Base-by-base conservation (phyloP, 2,888 invertebrate species). In the Ryuthela nishihirai region DNA sequence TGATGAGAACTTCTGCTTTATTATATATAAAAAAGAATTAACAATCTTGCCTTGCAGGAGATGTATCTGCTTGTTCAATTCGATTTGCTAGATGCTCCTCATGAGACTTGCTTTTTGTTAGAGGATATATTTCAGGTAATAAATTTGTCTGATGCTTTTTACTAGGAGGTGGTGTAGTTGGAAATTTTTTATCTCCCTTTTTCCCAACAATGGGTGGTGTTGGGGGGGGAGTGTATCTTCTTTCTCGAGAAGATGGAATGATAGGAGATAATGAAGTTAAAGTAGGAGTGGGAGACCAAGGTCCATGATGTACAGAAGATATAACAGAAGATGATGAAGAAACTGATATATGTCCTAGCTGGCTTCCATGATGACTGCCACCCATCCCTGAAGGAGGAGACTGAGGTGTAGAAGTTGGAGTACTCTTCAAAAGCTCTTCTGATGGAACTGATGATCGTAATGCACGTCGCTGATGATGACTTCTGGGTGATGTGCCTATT, bases 31-130 rank as follows among this genome's bases (percentile, higher is more conserved):
- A 2, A 10, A 1, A 29, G n/a, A 40, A 32, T n/a, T n/a, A 44
- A 21, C 20, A 21, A 2, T 26, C 18, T 24, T 54, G 48, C 54
- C 44, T 45, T 42, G 41, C 40, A n/a, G 52, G 21, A 34, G 52
- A 34, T 42, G 52, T 47, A 59, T 74, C 73, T 66, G 71, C 69
- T 54, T 69, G 70, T 67, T 83, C 83, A 62, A 81, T 77, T 69
- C 81, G 78, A 71, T 81, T 81, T 46, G 82, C 85, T 61, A 91
- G 80, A 74, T 92, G 91, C 12, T 89, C 90, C 77, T 93, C 93
- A 75, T 93, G 91, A 38, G 92, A 92, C 72, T 88, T 86, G 63
- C 92, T 92, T 77, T 92, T 91, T 58, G 87, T 88, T 67, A 93
- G 80, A 10, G 88, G 84, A 70, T 75, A 82, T 45, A 74, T 74